A percentile compares a stretch with the other conserved stretches of the same genome.
phyloP scores from a whole-genome alignment of 2,113 vertebrate species.

The Vidua chalybeata region DNA sequence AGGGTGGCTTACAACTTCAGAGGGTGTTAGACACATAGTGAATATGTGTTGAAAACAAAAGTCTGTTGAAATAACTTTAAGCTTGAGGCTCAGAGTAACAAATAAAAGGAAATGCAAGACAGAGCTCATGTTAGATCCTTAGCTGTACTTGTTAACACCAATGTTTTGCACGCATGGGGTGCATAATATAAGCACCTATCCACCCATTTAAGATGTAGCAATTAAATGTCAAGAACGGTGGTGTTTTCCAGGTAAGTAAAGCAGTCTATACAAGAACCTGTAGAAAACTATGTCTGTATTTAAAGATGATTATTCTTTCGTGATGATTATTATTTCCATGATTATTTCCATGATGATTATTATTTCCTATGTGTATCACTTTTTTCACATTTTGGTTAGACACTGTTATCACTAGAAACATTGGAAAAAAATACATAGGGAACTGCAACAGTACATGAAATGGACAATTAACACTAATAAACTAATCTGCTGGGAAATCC shows the following conservation, averaged over 20 bases:
- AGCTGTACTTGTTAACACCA: background rate
- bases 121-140: background rate
- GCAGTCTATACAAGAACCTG: background rate
- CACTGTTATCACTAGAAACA: background rate
- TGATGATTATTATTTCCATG: background rate
- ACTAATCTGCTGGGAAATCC: background rate
- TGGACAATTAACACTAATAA: background rate
- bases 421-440: background rate
- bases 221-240: background rate
- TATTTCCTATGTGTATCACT: background rate
- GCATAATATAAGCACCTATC: background rate
- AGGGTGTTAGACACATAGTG: constrained; percentile 31
- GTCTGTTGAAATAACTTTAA: constrained; percentile 4
- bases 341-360: background rate
- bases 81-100: background rate
- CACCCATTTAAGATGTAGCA: background rate
- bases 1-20: constrained; percentile 45
- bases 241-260: background rate
- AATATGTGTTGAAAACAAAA: constrained; percentile 61
- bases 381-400: background rate
- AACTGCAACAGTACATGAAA: background rate
- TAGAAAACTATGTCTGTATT: background rate
- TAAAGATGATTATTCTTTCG: background rate
- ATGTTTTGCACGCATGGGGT: background rate
- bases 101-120: constrained; percentile 40